Evolutionary conservation across 2,113 vertebrate genomes (phyloP).

Genomic region (Panthera tigris): DNA sequence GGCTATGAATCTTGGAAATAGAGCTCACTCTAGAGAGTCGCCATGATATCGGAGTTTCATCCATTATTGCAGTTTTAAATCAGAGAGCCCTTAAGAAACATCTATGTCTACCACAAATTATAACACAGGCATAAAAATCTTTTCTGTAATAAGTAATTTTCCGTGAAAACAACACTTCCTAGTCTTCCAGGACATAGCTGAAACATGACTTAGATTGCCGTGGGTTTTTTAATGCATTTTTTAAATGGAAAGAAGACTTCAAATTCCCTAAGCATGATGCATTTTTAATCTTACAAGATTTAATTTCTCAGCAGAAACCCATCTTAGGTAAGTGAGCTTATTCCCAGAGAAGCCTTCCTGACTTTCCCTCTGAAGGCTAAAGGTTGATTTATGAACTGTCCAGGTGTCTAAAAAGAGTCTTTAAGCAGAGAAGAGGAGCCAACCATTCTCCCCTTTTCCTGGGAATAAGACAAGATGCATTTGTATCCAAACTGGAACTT

Average conservation of each 20-base stretch:
- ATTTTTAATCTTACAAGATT: conserved; percentile 30
- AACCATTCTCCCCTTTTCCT: conserved; percentile 2
- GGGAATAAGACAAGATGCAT: not conserved
- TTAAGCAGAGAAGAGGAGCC: not conserved
- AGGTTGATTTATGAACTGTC: conserved; percentile 17
- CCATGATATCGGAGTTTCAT: not conserved
- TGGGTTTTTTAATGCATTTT: conserved; percentile 37
- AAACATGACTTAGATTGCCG: conserved; percentile 49
- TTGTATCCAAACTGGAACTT: not conserved
- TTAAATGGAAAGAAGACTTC: conserved; percentile 54
- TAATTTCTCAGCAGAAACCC: conserved; percentile 35
- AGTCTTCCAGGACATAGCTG: conserved; percentile 13
- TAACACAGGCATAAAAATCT: conserved; percentile 62
- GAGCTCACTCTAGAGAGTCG: not conserved
- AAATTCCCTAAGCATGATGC: conserved; percentile 39
- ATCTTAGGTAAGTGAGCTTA: not conserved
- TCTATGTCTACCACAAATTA: conserved; percentile 67
- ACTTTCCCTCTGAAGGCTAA: not conserved
- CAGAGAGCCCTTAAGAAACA: not conserved
- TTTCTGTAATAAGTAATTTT: conserved; percentile 68
- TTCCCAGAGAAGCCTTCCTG: not conserved
- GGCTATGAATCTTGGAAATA: not conserved
- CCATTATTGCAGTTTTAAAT: conserved; percentile 57
- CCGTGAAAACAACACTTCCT: conserved; percentile 62
- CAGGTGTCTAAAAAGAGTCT: not conserved